Base-by-base conservation (phyloP, 2,797 vertebrate species). In the Halcyon chelicuti region DNA sequence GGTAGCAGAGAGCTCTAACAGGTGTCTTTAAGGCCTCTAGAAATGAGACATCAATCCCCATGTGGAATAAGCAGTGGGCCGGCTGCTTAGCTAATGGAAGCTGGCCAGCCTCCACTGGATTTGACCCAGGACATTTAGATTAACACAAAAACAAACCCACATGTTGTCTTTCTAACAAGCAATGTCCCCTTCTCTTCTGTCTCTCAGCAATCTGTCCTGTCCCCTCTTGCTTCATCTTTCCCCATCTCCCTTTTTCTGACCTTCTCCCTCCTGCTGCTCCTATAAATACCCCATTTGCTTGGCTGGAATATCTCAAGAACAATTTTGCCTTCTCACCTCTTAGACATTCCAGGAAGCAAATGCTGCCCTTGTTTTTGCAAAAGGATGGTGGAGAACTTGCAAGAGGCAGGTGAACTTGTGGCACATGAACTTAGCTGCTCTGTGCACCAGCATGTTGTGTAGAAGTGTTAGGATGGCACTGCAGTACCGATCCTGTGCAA, bases 11-110 rank as follows among this genome's bases (percentile, higher is more conserved):
- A 73, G 85, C 75, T 44, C 73, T 60, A 94, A 87, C 96, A 97
- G 96, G 96, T 96, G 96, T 88, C 94, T 60, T 90, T 57, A 78
- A 91, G 78, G 58, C 87, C 65, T 68, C 68, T 68, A 72, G 91
- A 91, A 92, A 91, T 37, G 71, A 86, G 84, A 62, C 86, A 46
- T 42, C 78, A 90, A 10, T 91, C 73, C 95, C 62, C 89, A 63
- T 88, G 73, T 0, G 3, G 66, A 86, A 66, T 49, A 76, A 67
- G 68, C 51, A 83, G 68, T 68, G 86, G 61, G 31, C 54, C 12
- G 78, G 77, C 89, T 96, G 72, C 61, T 92, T 33, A 42, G 84
- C 68, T 94, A 4, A 44, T 89, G 89, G 81, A 74, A 86, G 68
- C 70, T 88, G 68, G 92, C 94, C 72, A 83, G 37, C 25, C 42